Base-by-base conservation (phyloP, 2,888 invertebrate genomes). In the Eledona agricola region DNA sequence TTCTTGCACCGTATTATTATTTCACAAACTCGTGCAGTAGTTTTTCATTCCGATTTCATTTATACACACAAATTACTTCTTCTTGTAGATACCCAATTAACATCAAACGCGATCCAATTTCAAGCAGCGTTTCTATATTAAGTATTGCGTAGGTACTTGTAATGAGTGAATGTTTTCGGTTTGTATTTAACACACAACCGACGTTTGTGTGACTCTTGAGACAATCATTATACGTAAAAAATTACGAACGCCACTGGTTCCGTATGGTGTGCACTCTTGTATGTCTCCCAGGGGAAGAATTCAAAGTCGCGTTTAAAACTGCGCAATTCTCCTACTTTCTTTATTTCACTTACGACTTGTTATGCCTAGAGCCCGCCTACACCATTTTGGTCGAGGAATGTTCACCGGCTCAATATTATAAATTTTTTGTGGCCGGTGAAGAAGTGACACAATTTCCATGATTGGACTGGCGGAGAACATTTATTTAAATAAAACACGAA, bases 231-330 rank as follows among this genome's bases (percentile, higher is more conserved):
- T 31, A 51, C 20, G 17, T 15, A 31, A 32, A 51, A 43, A 52
- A 52, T 52, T 38, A 54, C 35, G 43, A 20, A 50, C 55, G 55
- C 38, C 50, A 45, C 49, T 49, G 45, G 37, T 20, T 46, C 38
- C 26, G 26, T 17, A 16, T 29, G 49, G 40, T 43, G 55, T n/a
- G n/a, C n/a, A n/a, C 55, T 46, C 31, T 43, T 43, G 35, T 42
- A 59, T 40, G 52, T 45, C 29, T 51, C 62, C 49, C 62, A 7
- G 22, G 66, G 65, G 66, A 64, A 58, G 62, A 51, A 66, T 66
- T 66, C 63, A 46, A 51, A 55, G 57, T 62, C 64, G 57, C 60
- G 58, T 64, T 66, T 64, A 62, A 64, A 64, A 64, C 61, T 66
- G 63, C 62, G 57, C 58, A 63, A 57, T 63, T 60, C 59, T 62